Percentiles rank a stretch among this genome's conserved stretches.
Evolutionary conservation across 2,888 invertebrate genomes (phyloP).

Genomic region (Ichneumon xanthorius): DNA sequence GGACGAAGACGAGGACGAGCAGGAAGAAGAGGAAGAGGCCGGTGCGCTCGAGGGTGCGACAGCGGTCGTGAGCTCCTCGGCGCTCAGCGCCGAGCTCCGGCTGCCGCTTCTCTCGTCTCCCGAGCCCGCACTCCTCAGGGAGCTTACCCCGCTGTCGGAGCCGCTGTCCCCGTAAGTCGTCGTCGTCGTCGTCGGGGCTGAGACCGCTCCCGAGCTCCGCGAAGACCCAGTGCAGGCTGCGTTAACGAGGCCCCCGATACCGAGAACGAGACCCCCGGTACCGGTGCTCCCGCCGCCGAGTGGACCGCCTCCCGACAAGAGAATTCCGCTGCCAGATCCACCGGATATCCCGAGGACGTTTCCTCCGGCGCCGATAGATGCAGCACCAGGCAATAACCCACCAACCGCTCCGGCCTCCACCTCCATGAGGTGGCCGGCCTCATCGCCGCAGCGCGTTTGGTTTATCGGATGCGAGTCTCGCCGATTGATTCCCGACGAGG

Average conservation of each 20-base stretch:
- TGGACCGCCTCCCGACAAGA: conserved; percentile 85
- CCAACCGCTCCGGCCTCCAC: conserved; percentile 82
- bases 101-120: conserved; percentile 92
- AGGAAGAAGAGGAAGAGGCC: conserved; percentile 52
- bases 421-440: conserved; percentile 79
- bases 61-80: conserved; percentile 89
- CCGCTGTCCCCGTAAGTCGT: conserved; percentile 86
- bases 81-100: conserved; percentile 91
- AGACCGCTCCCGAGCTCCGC: conserved; percentile 43
- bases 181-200: conserved; percentile 70
- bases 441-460: conserved; percentile 80
- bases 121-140: conserved; percentile 89
- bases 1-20: conserved; percentile 50
- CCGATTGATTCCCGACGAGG: conserved; percentile 68
- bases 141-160: conserved; percentile 91
- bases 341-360: conserved; percentile 84
- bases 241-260: conserved; percentile 3
- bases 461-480: conserved; percentile 65
- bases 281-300: conserved; percentile 86
- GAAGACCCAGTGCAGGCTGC: conserved; percentile 7
- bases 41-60: conserved; percentile 80
- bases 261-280: conserved; percentile 13
- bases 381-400: conserved; percentile 63
- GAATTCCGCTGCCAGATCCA: conserved; percentile 77
- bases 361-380: conserved; percentile 82